Base-by-base conservation (phyloP, 2,113 vertebrate genomes). In the Gymnogyps californianus region DNA sequence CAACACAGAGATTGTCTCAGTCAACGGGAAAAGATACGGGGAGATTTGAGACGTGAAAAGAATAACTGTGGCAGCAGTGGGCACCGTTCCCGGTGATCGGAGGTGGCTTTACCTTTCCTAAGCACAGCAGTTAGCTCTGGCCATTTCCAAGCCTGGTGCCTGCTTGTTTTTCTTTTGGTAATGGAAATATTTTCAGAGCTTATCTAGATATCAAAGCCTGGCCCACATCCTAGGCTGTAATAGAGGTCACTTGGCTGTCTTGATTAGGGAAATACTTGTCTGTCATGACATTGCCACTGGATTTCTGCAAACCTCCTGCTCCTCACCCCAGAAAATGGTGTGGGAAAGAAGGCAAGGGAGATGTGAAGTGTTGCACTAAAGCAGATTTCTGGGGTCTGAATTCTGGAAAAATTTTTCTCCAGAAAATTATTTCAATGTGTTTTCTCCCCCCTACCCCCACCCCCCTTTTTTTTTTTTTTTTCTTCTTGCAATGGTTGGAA, bases 351-450 rank as follows among this genome's bases (percentile, higher is more conserved):
- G 80, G 38, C 47, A 31, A 64, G n/a, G 70, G 64, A 78, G 25
- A 69, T 66, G 49, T 18, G 64, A 65, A 75, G 51, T 4, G 31
- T 47, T 69, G 59, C 44, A 25, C 74, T 87, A 16, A 47, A 80
- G 83, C 71, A 25, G 70, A 15, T 88, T 96, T 89, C 94, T 87
- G 59, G 64, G 80, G 42, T 58, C 83, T 88, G 89, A 40, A 75
- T 93, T 65, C 79, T 75, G 89, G 88, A 94, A 94, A 83, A 93
- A 46, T 32, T 25, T 21, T 61, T 69, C 84, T 94, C 66, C 22
- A 38, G 87, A 90, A 97, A 96, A 96, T 94, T 0, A 94, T 89
- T 97, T 97, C 96, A 97, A 66, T 92, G 92, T 97, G 97, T 85
- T 83, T 83, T 55, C 78, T 81, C 16, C 17, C 13, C 7, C 38